These are phyloP conservation scores for Plodia interpunctella DNA, from an alignment of 1,140 invertebrate genomes.

Conservation along the genomic window DNA sequence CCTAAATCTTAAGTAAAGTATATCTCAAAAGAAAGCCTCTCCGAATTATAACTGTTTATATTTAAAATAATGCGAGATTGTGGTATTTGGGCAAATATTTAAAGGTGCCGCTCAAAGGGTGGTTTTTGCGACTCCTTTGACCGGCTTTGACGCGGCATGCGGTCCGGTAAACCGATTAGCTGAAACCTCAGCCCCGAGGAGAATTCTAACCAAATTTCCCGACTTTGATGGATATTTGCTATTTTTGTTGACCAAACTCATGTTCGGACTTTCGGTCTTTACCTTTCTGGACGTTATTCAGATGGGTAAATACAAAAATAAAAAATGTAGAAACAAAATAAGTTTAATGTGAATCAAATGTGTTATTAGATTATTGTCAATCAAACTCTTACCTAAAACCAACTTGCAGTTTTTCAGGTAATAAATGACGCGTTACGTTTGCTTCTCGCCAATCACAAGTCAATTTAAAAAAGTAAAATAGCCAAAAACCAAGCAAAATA, in stretches of 20 bases:
- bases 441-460: no score
- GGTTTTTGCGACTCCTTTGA: constrained; percentile 69
- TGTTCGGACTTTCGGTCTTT: not conserved
- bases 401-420: no score
- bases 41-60: constrained; percentile 70
- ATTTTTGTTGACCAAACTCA: not conserved
- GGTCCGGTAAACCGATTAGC: constrained; percentile 70
- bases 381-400: no score
- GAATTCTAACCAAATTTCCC: constrained; percentile 2
- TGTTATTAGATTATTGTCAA: no score
- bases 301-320: no score
- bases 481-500: no score
- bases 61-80: constrained; percentile 69
- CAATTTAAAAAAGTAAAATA: no score
- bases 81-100: constrained; percentile 68
- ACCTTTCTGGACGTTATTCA: not conserved
- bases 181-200: constrained; percentile 10
- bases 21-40: constrained; percentile 31
- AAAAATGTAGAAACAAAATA: no score
- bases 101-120: constrained; percentile 64
- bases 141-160: constrained; percentile 42
- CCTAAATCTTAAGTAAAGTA: constrained; percentile 4
- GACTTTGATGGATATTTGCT: not conserved
- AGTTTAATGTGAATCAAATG: no score
- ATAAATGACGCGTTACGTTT: no score